phyloP scores from a whole-genome alignment of 2,888 invertebrate species.

The Macropis europaea region DNA sequence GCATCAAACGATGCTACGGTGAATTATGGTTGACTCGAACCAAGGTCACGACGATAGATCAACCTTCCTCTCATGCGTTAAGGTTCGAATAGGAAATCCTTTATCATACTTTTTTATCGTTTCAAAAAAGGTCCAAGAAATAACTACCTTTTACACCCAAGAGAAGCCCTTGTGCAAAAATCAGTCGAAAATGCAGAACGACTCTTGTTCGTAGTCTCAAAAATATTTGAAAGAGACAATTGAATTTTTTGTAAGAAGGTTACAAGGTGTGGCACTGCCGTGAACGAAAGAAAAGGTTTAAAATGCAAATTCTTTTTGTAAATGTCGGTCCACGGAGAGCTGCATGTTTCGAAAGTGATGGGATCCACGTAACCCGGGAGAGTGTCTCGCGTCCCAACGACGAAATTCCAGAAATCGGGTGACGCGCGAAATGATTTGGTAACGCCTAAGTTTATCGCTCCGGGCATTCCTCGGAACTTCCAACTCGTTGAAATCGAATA shows the following conservation, averaged over 20 bases:
- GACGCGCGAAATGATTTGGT: constrained; percentile 51
- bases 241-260: too few species aligned
- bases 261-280: too few species aligned
- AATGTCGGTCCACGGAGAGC: too few species aligned
- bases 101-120: too few species aligned
- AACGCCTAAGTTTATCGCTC: constrained; percentile 61
- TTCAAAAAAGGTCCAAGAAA: too few species aligned
- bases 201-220: too few species aligned
- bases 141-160: too few species aligned
- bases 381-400: not conserved
- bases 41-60: constrained; percentile 16
- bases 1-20: constrained; percentile 12
- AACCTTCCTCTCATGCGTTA: not conserved
- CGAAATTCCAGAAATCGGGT: constrained; percentile 38
- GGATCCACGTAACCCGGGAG: not conserved
- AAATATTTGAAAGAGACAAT: too few species aligned
- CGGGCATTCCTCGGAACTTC: constrained; percentile 49
- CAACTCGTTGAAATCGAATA: constrained; percentile 20
- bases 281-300: too few species aligned
- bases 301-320: not conserved
- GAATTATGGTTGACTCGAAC: constrained; percentile 20
- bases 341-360: not conserved
- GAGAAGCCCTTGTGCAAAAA: too few species aligned
- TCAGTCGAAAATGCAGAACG: too few species aligned
- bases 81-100: too few species aligned